Percentiles rank a stretch among this genome's conserved stretches.
Conservation (phyloP, 2,797 vertebrate genomes). For the Semotilus atromaculatus region DNA sequence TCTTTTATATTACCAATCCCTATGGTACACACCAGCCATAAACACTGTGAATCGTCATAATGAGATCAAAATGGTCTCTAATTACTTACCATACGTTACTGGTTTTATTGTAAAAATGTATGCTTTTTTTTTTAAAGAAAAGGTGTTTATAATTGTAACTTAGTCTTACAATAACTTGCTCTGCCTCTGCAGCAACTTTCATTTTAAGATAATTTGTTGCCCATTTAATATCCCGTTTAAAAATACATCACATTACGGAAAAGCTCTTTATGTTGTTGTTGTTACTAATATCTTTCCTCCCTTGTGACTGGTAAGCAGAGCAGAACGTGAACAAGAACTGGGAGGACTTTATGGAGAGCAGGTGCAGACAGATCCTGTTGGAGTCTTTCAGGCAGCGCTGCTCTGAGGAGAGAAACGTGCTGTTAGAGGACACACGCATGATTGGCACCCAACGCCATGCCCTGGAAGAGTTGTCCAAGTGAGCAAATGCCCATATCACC, state of each 20-base stretch:
- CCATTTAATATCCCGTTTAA: background rate
- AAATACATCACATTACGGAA: background rate
- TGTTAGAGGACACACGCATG: conserved; percentile 64
- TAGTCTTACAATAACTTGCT: background rate
- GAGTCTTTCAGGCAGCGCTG: conserved; percentile 73
- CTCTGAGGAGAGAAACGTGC: conserved; percentile 51
- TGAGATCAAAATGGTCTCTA: background rate
- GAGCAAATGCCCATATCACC: background rate
- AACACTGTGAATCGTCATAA: background rate
- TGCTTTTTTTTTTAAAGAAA: background rate
- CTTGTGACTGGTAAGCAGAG: conserved; percentile 65
- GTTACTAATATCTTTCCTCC: background rate
- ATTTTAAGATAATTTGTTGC: background rate
- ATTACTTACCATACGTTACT: background rate
- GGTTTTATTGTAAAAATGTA: background rate
- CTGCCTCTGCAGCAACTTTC: background rate
- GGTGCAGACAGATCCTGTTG: conserved; percentile 71
- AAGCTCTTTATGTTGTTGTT: background rate
- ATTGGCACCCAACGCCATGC: conserved; percentile 66
- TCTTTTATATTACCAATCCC: background rate
- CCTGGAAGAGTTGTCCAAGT: conserved; percentile 75
- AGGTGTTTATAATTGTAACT: background rate
- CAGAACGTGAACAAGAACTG: conserved; percentile 65
- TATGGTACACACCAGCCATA: background rate
- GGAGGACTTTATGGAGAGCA: conserved; percentile 69